Conservation (phyloP, 2,888 invertebrate genomes). For the Orthosia gracilis region DNA sequence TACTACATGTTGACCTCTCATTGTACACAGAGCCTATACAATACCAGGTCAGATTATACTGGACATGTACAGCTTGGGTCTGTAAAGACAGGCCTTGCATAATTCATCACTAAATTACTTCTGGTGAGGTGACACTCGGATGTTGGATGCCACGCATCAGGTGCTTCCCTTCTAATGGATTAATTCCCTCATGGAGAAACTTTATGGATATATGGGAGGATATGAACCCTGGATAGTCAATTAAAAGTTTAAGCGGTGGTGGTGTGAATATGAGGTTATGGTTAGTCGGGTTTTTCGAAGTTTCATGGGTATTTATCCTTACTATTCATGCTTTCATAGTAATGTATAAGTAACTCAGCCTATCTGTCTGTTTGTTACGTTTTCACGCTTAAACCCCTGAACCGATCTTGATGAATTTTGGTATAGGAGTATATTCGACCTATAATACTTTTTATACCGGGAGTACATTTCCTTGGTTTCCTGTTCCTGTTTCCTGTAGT, state of each 20-base stretch:
- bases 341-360: too few species aligned
- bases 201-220: slow-evolving; percentile 24
- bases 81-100: slow-evolving; percentile 31
- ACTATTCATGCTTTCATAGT: too few species aligned
- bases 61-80: not conserved
- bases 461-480: too few species aligned
- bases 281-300: not conserved
- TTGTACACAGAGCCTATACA: not conserved
- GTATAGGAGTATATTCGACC: too few species aligned
- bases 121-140: slow-evolving; percentile 25
- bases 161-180: slow-evolving; percentile 57
- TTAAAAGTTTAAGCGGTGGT: slow-evolving; percentile 33
- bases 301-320: not conserved
- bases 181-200: slow-evolving; percentile 52
- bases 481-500: too few species aligned
- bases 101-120: slow-evolving; percentile 50
- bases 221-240: slow-evolving; percentile 26
- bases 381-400: too few species aligned
- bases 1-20: too few species aligned
- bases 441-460: too few species aligned
- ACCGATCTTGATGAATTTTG: too few species aligned
- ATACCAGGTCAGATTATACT: not conserved
- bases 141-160: slow-evolving; percentile 47
- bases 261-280: not conserved
- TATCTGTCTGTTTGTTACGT: too few species aligned